Evolutionary conservation across 2,113 vertebrate species (phyloP), one percentile per base, ranked within the genome.

Genomic region (Coregonus clupeaformis): DNA sequence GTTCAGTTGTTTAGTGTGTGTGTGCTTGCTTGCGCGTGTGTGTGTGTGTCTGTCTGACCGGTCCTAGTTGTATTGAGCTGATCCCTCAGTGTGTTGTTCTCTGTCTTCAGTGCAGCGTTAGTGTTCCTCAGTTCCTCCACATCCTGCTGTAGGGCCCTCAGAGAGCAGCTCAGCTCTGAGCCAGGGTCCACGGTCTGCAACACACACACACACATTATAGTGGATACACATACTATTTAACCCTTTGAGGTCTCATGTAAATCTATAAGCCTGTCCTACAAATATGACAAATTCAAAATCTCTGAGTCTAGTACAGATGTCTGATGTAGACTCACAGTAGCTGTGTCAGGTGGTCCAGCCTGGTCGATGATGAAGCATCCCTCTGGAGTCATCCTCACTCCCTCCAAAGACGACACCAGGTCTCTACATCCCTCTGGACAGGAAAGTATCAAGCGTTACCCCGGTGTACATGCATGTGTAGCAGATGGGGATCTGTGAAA

Each of bases 391-490:
- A 91, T 85, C 79, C 30, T 79, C 84, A 90, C 72, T 29, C 80
- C 86, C 36, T 86, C 84, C 45, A 89, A 77, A 70, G 84, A 84
- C 2, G 81, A 91, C 1, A 64, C 81, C 49, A 94, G 69, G 45
- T 91, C 89, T 2, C 82, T n/a, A 42, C 94, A 97, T 47, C 95
- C 95, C 80, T 95, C 95, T 97, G 85, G 63, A 36, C 22, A 45
- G 32, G 59, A 22, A 69, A 16, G 20, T 57, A 52, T 27, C 22
- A 59, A 47, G 49, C 9, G 1, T 27, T 24, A 55, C 22, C 11
- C 6, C 14, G 29, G 12, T 18, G 4, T 52, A 18, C 49, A 1
- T 52, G 49, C 2, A 52, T 5, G 12, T 18, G 16, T 52, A 16
- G 16, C 49, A 52, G 16, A 52, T 4, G 16, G 3, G 5, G 36